A percentile compares a stretch with the other conserved stretches of the same genome.
Conservation (phyloP, 2,888 invertebrate genomes). For the Xestia rhomboidea region DNA sequence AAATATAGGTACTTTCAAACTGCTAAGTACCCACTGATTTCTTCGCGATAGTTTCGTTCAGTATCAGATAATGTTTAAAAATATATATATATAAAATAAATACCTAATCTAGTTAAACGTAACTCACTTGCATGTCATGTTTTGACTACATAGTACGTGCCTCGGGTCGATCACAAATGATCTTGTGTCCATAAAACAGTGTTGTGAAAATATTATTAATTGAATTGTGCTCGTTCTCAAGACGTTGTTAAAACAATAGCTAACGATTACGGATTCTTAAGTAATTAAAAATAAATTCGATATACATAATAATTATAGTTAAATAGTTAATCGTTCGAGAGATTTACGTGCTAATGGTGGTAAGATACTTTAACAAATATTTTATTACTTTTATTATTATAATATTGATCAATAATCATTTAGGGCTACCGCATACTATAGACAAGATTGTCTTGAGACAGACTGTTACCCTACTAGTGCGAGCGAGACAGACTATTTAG, state of each 20-base stretch:
- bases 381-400: background rate
- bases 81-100: background rate
- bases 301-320: too few species aligned
- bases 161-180: background rate
- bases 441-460: too few species aligned
- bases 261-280: constrained; percentile 3
- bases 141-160: background rate
- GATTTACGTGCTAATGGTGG: background rate
- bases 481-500: too few species aligned
- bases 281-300: background rate
- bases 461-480: too few species aligned
- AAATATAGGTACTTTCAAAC: background rate
- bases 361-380: constrained; percentile 6
- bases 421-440: too few species aligned
- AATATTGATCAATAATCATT: too few species aligned
- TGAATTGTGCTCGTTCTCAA: constrained; percentile 26
- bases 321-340: background rate
- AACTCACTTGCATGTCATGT: background rate
- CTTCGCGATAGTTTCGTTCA: background rate
- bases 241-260: constrained; percentile 14
- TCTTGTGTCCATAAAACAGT: background rate
- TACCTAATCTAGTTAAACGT: background rate
- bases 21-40: too few species aligned
- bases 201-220: constrained; percentile 8
- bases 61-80: background rate